Base-by-base conservation (phyloP, 2,113 vertebrate genomes). In the Podilymbus podiceps region DNA sequence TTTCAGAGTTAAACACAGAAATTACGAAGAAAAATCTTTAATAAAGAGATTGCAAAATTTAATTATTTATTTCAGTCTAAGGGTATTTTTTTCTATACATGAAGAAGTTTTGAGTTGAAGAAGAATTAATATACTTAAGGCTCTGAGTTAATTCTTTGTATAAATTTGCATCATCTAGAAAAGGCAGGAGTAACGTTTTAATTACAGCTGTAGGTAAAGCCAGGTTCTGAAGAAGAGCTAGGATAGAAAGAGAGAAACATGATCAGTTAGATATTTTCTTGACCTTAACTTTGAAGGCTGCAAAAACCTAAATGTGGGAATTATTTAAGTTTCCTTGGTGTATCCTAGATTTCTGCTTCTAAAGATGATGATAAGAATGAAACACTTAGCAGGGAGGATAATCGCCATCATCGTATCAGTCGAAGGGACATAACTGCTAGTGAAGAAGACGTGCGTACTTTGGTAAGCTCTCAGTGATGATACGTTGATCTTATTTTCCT, bases 381-480 rank as follows among this genome's bases (percentile, higher is more conserved):
- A 52, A 99, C 97, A 0, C 7, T 80, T 9, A 23, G 64, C 50
- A 97, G 97, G 5, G 97, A 98, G 58, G 98, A 98, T 47, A 95
- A 98, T 40, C 90, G 71, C 6, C 83, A 86, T 50, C 98, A 98
- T 93, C 97, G 86, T 5, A 52, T 99, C 78, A 98, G 97, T 55
- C 98, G 97, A 58, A 98, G 99, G 85, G 99, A 99, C 85, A 11
- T 98, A 15, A 71, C 96, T 63, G 96, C 97, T 3, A 3, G 47
- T 2, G 98, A 98, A 91, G 98, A 93, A 13, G 97, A 98, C 1
- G 82, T 99, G 90, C 98, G 99, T 33, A 99, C 97, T 52, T 97
- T 99, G 98, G 99, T 99, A 98, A 98, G 97, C 31, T 81, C 58
- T 53, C 52, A 38, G 74, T 38, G 3, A 9, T 38, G 11, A 9